These are phyloP conservation scores for Lynx canadensis DNA, from an alignment of 2,113 vertebrate species.

Conservation along the genomic window DNA sequence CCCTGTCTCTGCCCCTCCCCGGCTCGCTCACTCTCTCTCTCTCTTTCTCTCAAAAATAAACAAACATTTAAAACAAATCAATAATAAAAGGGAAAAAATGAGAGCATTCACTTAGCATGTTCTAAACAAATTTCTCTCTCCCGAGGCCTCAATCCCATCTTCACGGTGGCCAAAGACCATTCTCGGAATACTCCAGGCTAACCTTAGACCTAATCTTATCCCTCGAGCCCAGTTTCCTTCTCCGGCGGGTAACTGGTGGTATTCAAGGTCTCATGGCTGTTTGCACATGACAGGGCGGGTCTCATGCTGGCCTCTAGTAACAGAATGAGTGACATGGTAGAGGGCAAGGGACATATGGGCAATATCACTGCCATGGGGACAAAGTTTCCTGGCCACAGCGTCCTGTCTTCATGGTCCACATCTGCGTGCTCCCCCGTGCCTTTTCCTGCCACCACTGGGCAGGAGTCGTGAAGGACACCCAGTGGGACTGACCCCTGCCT, in stretches of 20 bases:
- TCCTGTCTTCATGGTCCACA: not conserved
- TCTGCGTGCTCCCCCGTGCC: rapidly evolving
- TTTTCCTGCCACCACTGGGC: not conserved
- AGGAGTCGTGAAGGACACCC: not conserved
- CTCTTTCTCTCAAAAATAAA: too few relatives aligned
- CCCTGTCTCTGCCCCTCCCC: too few relatives aligned
- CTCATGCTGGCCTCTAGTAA: rapidly evolving
- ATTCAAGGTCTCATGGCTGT: not conserved
- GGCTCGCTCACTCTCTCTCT: too few relatives aligned
- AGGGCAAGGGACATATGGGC: rapidly evolving
- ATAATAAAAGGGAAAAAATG: not conserved
- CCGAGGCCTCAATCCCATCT: not conserved
- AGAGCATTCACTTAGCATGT: not conserved
- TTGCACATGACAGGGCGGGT: not conserved
- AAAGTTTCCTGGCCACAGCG: rapidly evolving
- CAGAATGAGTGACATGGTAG: rapidly evolving
- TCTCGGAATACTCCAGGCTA: not conserved
- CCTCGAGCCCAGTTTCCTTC: constrained; percentile 10
- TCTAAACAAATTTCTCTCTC: not conserved
- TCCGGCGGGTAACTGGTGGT: not conserved
- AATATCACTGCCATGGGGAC: rapidly evolving
- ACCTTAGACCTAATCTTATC: not conserved
- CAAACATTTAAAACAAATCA: not conserved
- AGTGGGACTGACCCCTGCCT: rapidly evolving
- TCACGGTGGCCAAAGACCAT: too few relatives aligned